Percentiles rank a stretch among this genome's conserved stretches.
phyloP scores from a whole-genome alignment of 2,888 invertebrate genomes.

The Eupeodes luniger region DNA sequence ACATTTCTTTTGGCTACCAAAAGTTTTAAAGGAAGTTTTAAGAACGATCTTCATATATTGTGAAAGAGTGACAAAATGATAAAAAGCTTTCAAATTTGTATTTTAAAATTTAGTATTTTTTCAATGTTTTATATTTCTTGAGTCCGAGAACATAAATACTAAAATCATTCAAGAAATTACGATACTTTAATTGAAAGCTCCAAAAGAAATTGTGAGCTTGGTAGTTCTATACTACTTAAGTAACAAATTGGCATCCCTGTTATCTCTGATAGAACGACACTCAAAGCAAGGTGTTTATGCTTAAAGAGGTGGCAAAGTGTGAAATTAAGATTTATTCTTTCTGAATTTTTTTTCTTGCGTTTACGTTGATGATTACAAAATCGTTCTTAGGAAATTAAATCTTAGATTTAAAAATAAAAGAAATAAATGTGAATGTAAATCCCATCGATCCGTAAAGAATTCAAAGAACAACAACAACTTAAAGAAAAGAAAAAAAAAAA shows the following conservation, averaged over 20 bases:
- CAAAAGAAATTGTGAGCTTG: too few species aligned
- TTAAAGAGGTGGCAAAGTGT: slow-evolving; percentile 22
- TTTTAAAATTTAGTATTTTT: too few species aligned
- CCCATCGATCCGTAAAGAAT: slow-evolving; percentile 63
- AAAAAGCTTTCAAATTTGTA: too few species aligned
- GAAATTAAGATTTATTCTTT: slow-evolving; percentile 38
- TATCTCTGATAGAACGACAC: neutral
- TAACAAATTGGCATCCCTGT: neutral
- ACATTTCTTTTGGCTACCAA: too few species aligned
- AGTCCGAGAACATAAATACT: too few species aligned
- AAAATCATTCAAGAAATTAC: too few species aligned
- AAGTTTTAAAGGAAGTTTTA: too few species aligned
- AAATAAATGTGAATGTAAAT: slow-evolving; percentile 29
- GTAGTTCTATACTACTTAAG: neutral
- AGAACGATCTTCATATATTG: too few species aligned
- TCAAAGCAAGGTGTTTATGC: neutral
- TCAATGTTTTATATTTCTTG: too few species aligned
- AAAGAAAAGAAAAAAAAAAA: slow-evolving; percentile 31
- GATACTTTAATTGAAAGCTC: too few species aligned
- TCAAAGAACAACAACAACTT: neutral
- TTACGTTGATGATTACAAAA: slow-evolving; percentile 52
- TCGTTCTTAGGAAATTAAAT: slow-evolving; percentile 51
- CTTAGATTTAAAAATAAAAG: neutral
- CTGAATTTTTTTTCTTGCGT: neutral
- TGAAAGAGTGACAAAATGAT: too few species aligned